Evolutionary conservation across 2,888 invertebrate species (phyloP).

Genomic region (Sinelater perroti): DNA sequence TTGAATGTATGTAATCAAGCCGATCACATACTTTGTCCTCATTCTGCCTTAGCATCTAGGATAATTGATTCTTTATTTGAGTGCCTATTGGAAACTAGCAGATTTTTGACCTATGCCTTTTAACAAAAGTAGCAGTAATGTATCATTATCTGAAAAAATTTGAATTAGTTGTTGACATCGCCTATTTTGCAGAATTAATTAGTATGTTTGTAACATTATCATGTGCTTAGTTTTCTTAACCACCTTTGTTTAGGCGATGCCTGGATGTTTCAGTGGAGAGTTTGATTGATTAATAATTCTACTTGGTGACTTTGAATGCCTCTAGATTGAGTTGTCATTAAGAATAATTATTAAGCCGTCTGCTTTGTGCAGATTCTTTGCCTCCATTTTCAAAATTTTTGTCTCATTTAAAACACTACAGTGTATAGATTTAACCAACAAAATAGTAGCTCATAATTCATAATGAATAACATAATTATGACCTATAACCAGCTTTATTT

Average conservation of each 20-base stretch:
- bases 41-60: constrained; percentile 43
- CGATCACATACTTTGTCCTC: constrained; percentile 36
- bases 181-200: constrained; percentile 16
- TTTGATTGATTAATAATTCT: background rate
- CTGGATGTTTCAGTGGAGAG: constrained; percentile 1
- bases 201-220: background rate
- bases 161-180: constrained; percentile 26
- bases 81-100: constrained; percentile 50
- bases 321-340: background rate
- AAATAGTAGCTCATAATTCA: constrained; percentile 25
- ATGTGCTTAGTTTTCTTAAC: background rate
- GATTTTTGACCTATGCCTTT: constrained; percentile 53
- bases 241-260: constrained; percentile 30
- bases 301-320: background rate
- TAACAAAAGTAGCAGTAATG: constrained; percentile 36
- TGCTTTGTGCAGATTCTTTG: constrained; percentile 1
- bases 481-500: constrained; percentile 22
- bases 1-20: constrained; percentile 29
- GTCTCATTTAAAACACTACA: constrained; percentile 30
- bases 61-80: constrained; percentile 48
- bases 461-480: constrained; percentile 27
- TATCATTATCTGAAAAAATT: constrained; percentile 10
- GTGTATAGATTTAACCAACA: constrained; percentile 30
- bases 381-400: constrained; percentile 24
- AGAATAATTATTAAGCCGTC: background rate